Evolutionary conservation across 2,113 vertebrate genomes (phyloP), one percentile per base, ranked within the genome.

Genomic region (Perognathus longimembris): DNA sequence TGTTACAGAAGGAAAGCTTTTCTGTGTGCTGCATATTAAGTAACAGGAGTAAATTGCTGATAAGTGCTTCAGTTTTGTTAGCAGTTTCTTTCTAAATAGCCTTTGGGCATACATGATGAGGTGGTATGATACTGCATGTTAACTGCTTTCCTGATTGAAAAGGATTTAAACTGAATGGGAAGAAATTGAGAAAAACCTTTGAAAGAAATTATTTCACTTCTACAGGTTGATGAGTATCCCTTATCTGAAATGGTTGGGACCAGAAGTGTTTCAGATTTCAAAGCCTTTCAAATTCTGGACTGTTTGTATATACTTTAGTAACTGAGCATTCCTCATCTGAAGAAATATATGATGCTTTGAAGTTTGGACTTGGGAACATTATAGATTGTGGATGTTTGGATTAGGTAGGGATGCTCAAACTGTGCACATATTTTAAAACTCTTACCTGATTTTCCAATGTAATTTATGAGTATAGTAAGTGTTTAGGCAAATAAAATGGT

Each of bases 51-150:
- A 57, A 75, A 61, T 83, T 73, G 54, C 77, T 63, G 67, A 28
- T 73, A 81, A 64, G 26, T 50, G 30, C n/a, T 12, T 91, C 38
- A 38, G 40, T 85, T 96, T 64, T 85, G 70, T 88, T 86, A 95
- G 54, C 61, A 89, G 54, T 26, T 86, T 79, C 74, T 85, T 67
- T 36, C 32, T 28, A 24, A 84, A 32, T 26, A 84, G 78, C 14
- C 75, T 88, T 84, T 87, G 82, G 64, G 64, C 6, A 10, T 66
- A 77, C 24, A 7, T 83, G 50, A 32, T 67, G 84, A 96, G 54
- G 38, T 40, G 85, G 24, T 54, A 0, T 79, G 66, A 20, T 67
- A 40, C 66, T 90, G 50, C 11, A 30, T 82, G 36, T 32, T 89
- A 24, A 67, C 24, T 76, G 69, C 54, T 74, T 79, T 38, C 42